Base-by-base conservation (phyloP, 2,113 vertebrate species). In the Labeo catla region DNA sequence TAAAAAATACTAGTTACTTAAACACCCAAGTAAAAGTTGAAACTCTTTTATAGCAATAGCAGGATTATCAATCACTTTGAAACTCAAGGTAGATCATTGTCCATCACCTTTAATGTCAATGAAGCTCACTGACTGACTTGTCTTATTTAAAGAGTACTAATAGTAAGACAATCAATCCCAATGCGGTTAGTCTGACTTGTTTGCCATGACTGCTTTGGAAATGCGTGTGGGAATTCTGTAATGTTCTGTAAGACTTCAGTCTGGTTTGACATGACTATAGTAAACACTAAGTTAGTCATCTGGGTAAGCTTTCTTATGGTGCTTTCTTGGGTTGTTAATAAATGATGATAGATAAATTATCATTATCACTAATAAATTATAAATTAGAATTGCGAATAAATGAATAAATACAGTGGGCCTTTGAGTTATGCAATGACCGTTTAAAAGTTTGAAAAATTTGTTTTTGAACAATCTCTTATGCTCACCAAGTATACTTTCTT, bases 91-190 rank as follows among this genome's bases (percentile, higher is more conserved):
- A 74, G 57, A 82, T 23, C 79, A 76, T 50, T 66, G 57, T 70
- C 74, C 78, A 84, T 47, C 73, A 84, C 39, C 39, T 19, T 70
- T 63, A 63, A 65, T 88, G 73, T 65, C 4, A 86, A 21, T 66
- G 65, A 74, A 77, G 50, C 50, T 43, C 34, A 86, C 79, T 70
- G 43, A 83, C 80, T 34, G 45, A 39, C 9, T 23, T 28, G 43
- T 74, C 57, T 86, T 84, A 39, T 86, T 83, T 88, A 19, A 81
- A 70, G 52, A 83, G 59, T 78, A 54, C 49, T 13, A 74, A 47
- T 68, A 45, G 13, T 12, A 23, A 34, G 15, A 47, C 61, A 10
- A 68, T 82, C 57, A 2, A 43, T 36, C 65, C 63, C 54, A 45
- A 11, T 65, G 59, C 13, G 21, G 57, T 39, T 72, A 77, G 49